Evolutionary conservation across 2,113 vertebrate species (phyloP).

Genomic region (Caretta caretta): DNA sequence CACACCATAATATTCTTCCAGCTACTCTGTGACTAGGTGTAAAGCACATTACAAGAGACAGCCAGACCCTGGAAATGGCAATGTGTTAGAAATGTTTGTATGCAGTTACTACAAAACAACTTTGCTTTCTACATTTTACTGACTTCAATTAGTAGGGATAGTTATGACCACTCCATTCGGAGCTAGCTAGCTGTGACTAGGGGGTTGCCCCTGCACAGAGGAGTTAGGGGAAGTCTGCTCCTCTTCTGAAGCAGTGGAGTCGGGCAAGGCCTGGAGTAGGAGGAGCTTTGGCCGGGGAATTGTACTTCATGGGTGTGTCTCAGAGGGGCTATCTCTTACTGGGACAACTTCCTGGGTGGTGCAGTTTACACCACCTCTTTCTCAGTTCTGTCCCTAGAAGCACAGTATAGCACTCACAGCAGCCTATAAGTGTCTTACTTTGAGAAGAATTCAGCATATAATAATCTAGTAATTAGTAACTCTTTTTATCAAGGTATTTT

Average conservation of each 20-base stretch:
- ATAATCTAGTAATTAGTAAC: conserved; percentile 1
- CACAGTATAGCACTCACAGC: accelerated
- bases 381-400: background rate
- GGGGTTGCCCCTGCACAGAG: accelerated
- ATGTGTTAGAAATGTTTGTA: background rate
- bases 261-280: accelerated
- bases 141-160: background rate
- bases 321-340: background rate
- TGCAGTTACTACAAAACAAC: background rate
- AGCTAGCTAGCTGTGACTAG: background rate
- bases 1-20: background rate
- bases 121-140: background rate
- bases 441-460: background rate
- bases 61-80: background rate
- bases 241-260: accelerated
- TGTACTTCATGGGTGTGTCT: background rate
- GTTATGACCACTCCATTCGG: accelerated
- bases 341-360: accelerated
- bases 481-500: conserved; percentile 30
- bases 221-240: background rate
- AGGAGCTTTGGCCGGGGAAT: background rate
- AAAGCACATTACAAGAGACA: background rate
- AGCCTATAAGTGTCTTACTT: background rate
- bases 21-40: background rate
- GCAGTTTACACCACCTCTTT: accelerated